Evolutionary conservation across 2,797 vertebrate genomes (phyloP), one percentile per base, ranked within the genome.

Genomic region (Typhlichthys eigenmanni): DNA sequence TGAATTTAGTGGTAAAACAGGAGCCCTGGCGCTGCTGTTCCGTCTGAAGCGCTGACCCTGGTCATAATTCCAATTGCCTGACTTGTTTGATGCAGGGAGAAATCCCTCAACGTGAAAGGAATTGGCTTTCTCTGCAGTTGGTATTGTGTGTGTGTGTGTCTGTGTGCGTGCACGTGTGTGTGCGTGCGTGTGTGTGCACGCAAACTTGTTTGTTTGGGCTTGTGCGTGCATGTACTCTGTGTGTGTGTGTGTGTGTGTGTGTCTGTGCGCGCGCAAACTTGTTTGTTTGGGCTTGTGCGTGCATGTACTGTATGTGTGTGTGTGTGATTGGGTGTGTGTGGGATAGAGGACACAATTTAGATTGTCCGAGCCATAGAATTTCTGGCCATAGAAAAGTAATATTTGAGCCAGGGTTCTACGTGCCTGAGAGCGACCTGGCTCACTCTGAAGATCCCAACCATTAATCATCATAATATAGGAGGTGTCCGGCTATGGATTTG

Each of bases 11-110:
- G 47, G 53, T 16, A 56, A 65, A 69, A 43, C 2, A 4, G 38
- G 38, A 51, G 57, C 58, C 67, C 58, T 62, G 72, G 75, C 64
- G 62, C 69, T 17, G 72, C 75, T 57, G 80, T 87, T 86, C 83
- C 66, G 88, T 90, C 85, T 78, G 78, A 85, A 85, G 86, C 83
- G 53, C 57, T 89, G 89, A 89, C 80, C 87, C 84, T 58, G 74
- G 65, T 86, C 80, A 83, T 88, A 88, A 89, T 90, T 89, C 84
- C 83, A 83, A 82, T 84, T 65, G 76, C 72, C 81, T 83, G 83
- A 89, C 85, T 87, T 83, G 85, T 90, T 86, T 91, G 87, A 86
- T 89, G 74, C 88, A 85, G 82, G 78, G 81, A 87, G 80, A 81
- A 84, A 88, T 87, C 76, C 79, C 78, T 88, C 80, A 75, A 66